phyloP scores from a whole-genome alignment of 2,113 vertebrate genomes.

The Forbesichthys papilliferus region DNA sequence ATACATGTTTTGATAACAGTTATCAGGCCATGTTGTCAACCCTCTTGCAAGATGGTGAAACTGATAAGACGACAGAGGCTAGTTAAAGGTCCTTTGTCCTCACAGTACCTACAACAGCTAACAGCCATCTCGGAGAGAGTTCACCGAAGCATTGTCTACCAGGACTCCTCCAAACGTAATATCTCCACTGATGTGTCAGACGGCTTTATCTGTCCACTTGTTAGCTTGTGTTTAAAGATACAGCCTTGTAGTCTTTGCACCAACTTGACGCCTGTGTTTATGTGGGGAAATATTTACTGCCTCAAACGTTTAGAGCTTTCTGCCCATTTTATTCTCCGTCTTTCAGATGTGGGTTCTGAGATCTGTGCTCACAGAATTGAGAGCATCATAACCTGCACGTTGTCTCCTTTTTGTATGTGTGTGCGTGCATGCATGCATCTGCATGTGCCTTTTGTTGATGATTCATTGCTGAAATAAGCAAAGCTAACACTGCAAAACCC shows the following conservation, averaged over 20 bases:
- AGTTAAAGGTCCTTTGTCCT: constrained; percentile 47
- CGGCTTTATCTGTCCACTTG: not conserved
- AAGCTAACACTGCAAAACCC: constrained; percentile 8
- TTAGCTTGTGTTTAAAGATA: constrained; percentile 35
- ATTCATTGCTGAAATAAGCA: constrained; percentile 10
- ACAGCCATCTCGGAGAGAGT: constrained; percentile 37
- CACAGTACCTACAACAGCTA: constrained; percentile 65
- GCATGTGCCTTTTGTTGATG: not conserved
- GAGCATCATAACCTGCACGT: constrained; percentile 37
- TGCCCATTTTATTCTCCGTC: constrained; percentile 22
- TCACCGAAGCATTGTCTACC: not conserved
- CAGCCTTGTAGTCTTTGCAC: constrained; percentile 39
- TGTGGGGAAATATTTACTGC: constrained; percentile 24
- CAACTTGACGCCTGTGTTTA: constrained; percentile 36
- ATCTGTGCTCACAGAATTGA: constrained; percentile 36
- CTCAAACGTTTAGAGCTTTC: constrained; percentile 44
- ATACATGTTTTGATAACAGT: constrained; percentile 30
- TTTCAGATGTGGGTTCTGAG: constrained; percentile 13
- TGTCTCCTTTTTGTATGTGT: constrained; percentile 9
- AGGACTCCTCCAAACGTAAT: constrained; percentile 2
- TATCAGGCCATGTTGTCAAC: constrained; percentile 52
- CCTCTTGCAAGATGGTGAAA: constrained; percentile 48
- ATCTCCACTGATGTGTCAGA: constrained; percentile 30
- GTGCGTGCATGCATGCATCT: not conserved
- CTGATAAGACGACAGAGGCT: constrained; percentile 18